These are phyloP conservation scores for Pagrus major DNA, from an alignment of 2,113 vertebrate genomes.

Conservation along the genomic window DNA sequence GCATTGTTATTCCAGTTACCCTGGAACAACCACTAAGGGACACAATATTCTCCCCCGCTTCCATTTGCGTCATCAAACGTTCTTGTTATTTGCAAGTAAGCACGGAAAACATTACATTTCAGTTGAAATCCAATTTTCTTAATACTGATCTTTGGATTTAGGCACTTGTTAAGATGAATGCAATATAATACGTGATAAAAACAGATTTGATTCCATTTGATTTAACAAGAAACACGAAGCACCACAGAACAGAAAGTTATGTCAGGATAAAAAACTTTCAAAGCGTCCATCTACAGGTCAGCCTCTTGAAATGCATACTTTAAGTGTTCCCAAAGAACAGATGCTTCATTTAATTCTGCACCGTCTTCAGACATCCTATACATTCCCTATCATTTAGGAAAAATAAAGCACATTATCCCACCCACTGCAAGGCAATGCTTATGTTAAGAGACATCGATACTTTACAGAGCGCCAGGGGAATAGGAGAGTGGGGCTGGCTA, in stretches of 20 bases:
- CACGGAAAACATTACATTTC: not conserved
- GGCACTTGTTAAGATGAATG: not conserved
- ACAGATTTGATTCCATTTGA: not conserved
- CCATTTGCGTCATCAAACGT: not conserved
- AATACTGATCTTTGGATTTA: not conserved
- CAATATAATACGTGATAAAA: not conserved
- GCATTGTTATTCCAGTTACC: conserved; percentile 15
- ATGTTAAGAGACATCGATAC: conserved; percentile 58
- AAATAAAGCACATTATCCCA: conserved; percentile 29
- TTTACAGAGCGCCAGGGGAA: conserved; percentile 28
- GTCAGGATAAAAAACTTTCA: not conserved
- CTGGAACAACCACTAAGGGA: not conserved
- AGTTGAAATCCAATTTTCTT: not conserved
- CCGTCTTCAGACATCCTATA: conserved; percentile 3
- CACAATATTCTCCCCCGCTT: not conserved
- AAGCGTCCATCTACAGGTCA: not conserved
- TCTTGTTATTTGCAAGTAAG: not conserved
- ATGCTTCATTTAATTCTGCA: conserved; percentile 21
- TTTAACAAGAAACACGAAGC: not conserved
- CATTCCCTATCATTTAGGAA: conserved; percentile 17
- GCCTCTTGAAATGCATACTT: conserved; percentile 2
- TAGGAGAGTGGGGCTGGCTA: conserved; percentile 20
- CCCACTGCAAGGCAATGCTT: conserved; percentile 28
- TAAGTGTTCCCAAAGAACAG: conserved; percentile 1
- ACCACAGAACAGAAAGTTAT: not conserved